phyloP scores from a whole-genome alignment of 2,888 invertebrate species.

The Xestia rhomboidea region DNA sequence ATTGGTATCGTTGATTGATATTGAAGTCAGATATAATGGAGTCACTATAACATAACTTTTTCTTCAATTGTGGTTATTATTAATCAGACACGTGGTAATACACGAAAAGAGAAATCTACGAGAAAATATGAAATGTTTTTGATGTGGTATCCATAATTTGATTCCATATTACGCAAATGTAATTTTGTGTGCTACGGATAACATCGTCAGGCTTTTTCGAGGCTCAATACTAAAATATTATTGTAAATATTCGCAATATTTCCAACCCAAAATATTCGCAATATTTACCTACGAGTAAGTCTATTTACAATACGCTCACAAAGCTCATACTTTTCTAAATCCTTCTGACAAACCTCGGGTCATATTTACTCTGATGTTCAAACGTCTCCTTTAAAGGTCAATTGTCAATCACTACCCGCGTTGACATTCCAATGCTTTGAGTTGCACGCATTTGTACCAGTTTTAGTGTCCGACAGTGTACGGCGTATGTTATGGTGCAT shows the following conservation, averaged over 20 bases:
- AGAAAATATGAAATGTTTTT: background rate
- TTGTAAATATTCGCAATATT: constrained; percentile 1
- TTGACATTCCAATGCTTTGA: constrained; percentile 78
- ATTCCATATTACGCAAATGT: background rate
- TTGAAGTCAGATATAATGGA: background rate
- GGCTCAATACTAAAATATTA: background rate
- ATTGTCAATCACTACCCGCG: constrained; percentile 79
- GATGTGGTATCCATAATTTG: background rate
- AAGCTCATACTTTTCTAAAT: constrained; percentile 59
- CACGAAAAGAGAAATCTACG: background rate
- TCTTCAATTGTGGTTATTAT: background rate
- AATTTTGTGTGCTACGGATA: background rate
- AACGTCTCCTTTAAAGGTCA: constrained; percentile 80
- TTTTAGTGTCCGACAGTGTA: constrained; percentile 68
- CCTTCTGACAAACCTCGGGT: constrained; percentile 63
- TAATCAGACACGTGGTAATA: background rate
- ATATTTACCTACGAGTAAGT: constrained; percentile 1
- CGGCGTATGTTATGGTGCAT: constrained; percentile 55
- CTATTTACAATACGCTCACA: constrained; percentile 38
- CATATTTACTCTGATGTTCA: constrained; percentile 72
- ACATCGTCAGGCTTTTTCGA: background rate
- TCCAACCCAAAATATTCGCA: constrained; percentile 26
- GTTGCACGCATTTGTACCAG: constrained; percentile 69
- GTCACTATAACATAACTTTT: background rate
- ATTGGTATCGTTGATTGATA: background rate